Evolutionary conservation across 2,888 invertebrate species (phyloP), one percentile per base, ranked within the genome.

Genomic region (Agapostemon virescens): DNA sequence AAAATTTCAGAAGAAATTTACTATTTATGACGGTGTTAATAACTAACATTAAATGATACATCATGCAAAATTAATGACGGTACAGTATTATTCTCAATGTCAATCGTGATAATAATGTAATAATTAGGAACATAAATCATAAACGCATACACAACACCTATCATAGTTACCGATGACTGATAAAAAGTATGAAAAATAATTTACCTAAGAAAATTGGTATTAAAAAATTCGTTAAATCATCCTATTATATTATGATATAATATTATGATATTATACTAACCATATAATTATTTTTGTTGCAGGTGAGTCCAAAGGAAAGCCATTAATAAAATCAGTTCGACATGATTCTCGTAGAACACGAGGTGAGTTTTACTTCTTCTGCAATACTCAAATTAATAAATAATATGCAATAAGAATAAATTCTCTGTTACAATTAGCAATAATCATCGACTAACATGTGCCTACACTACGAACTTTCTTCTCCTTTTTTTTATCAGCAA

Each of bases 241-340:
- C n/a, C n/a, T n/a, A n/a, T n/a, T n/a, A n/a, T n/a, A n/a, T n/a
- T n/a, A n/a, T n/a, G n/a, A n/a, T n/a, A n/a, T n/a, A n/a, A n/a
- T n/a, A n/a, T n/a, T n/a, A n/a, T n/a, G n/a, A n/a, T n/a, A n/a
- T n/a, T n/a, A 55, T 61, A 30, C 20, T 61, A 20, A 61, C 11
- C 23, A 26, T 30, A n/a, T 68, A 77, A 45, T 72, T 55, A 76
- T 79, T 81, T 87, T 26, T 87, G 84, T 91, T 91, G 0, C 90
- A 92, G 91, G 92, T 92, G 91, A 92, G 91, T 91, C 87, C 6
- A 90, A 89, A 86, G 81, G 88, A 83, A 89, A 88, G 78, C 86
- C 86, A 72, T 71, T 89, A 74, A 84, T 88, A 17, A 89, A 87
- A 85, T 84, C 77, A 74, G 76, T 72, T 40, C 83, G 85, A 30